Evolutionary conservation across 2,113 vertebrate species (phyloP).

Genomic region (Hemicordylus capensis): DNA sequence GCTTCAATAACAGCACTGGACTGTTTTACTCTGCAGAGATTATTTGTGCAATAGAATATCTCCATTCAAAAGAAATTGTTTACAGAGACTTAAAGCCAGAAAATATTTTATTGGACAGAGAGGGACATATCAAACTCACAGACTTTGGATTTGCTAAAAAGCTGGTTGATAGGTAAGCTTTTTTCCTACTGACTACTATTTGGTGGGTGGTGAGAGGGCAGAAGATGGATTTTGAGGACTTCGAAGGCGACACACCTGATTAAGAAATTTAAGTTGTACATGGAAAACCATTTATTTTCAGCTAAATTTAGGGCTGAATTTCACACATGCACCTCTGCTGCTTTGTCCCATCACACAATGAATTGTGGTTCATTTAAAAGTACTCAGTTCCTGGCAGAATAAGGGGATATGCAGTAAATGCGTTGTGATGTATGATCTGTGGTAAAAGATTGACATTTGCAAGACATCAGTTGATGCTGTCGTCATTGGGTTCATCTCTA

Average conservation of each 20-base stretch:
- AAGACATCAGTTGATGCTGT: no score
- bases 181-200: neutral
- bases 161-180: slow-evolving; percentile 86
- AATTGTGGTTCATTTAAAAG: no score
- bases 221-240: neutral
- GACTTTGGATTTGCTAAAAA: slow-evolving; percentile 98
- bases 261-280: neutral
- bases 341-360: neutral
- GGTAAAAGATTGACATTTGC: no score
- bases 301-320: neutral
- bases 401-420: no score
- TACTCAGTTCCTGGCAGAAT: no score
- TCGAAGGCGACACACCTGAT: neutral
- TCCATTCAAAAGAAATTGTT: slow-evolving; percentile 91
- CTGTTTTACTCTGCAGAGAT: slow-evolving; percentile 91
- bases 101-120: slow-evolving; percentile 92
- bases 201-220: neutral
- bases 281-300: neutral
- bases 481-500: no score
- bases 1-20: slow-evolving; percentile 85
- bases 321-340: neutral
- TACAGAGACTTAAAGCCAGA: slow-evolving; percentile 97
- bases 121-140: slow-evolving; percentile 94
- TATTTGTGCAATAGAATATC: slow-evolving; percentile 93
- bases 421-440: no score